A percentile compares a stretch with the other conserved stretches of the same genome.
Conservation (phyloP, 2,888 invertebrate genomes). For the Heliconius ismenius region DNA sequence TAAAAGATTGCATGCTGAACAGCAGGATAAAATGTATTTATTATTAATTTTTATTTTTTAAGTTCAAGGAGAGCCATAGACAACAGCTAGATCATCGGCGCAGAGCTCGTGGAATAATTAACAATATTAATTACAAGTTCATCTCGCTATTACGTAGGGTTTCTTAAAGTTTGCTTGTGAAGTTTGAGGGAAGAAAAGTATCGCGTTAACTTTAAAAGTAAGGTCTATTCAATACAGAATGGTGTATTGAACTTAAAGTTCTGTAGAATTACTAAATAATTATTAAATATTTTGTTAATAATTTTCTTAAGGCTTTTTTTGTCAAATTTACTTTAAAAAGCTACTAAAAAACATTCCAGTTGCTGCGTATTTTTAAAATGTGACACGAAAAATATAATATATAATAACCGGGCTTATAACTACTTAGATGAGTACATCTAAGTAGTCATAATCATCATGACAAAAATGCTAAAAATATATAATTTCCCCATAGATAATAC, state of each 20-base stretch:
- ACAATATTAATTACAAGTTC: constrained; percentile 4
- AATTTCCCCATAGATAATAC: constrained; percentile 53
- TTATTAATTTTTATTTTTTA: not conserved
- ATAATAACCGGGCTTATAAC: too few relatives aligned
- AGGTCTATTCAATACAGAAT: not conserved
- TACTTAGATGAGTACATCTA: not conserved
- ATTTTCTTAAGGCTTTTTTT: too few relatives aligned
- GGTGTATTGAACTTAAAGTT: not conserved
- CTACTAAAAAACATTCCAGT: too few relatives aligned
- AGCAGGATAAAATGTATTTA: not conserved
- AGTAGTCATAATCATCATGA: not conserved
- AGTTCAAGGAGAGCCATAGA: not conserved
- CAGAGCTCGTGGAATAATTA: not conserved
- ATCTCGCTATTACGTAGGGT: not conserved
- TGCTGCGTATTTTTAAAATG: not conserved
- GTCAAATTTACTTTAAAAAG: too few relatives aligned
- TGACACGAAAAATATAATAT: not conserved
- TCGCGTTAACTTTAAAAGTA: not conserved
- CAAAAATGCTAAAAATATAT: constrained; percentile 39
- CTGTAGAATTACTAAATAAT: not conserved
- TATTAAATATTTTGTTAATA: not conserved
- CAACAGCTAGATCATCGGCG: too few relatives aligned
- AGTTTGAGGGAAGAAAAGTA: not conserved
- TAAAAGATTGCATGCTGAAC: not conserved
- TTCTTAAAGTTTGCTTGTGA: constrained; percentile 16